Evolutionary conservation across 23 tunicate species (phyloP).

Genomic region (Halocynthia roretzi): DNA sequence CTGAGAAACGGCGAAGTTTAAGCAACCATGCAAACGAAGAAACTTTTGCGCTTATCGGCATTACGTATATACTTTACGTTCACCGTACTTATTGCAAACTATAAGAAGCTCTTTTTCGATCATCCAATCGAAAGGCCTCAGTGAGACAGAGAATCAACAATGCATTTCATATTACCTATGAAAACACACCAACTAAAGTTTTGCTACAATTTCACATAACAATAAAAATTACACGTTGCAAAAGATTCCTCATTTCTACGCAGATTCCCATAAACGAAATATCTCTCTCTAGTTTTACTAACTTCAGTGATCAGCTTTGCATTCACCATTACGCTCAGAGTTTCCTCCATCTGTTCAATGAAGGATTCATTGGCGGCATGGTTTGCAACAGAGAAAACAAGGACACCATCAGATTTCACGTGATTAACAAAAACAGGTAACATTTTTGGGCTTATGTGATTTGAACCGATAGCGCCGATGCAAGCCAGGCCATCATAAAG

Average conservation of each 20-base stretch:
- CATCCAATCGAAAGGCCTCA: too few relatives aligned
- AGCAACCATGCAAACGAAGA: too few relatives aligned
- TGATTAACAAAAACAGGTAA: slow-evolving; percentile 4
- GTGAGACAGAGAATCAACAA: too few relatives aligned
- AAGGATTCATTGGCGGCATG: slow-evolving; percentile 8
- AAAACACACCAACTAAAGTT: too few relatives aligned
- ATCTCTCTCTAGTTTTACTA: not conserved
- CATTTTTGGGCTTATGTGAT: slow-evolving; percentile 19
- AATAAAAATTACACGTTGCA: slow-evolving; percentile 21
- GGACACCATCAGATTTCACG: slow-evolving; percentile 18
- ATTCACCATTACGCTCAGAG: slow-evolving; percentile 1
- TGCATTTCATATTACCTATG: too few relatives aligned
- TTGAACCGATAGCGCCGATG: slow-evolving; percentile 3
- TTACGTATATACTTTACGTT: too few relatives aligned
- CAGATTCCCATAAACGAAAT: slow-evolving; percentile 4
- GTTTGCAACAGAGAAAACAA: slow-evolving; percentile 10
- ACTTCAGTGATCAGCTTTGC: not conserved
- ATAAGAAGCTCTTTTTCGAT: too few relatives aligned
- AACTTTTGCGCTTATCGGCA: too few relatives aligned
- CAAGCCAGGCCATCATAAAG: slow-evolving; percentile 9
- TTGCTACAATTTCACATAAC: slow-evolving; percentile 1
- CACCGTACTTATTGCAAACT: too few relatives aligned
- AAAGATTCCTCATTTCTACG: not conserved
- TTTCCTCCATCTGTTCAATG: not conserved
- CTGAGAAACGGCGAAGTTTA: too few relatives aligned